Evolutionary conservation across 2,113 vertebrate species (phyloP), one percentile per base, ranked within the genome.

Genomic region (Raphicerus campestris): DNA sequence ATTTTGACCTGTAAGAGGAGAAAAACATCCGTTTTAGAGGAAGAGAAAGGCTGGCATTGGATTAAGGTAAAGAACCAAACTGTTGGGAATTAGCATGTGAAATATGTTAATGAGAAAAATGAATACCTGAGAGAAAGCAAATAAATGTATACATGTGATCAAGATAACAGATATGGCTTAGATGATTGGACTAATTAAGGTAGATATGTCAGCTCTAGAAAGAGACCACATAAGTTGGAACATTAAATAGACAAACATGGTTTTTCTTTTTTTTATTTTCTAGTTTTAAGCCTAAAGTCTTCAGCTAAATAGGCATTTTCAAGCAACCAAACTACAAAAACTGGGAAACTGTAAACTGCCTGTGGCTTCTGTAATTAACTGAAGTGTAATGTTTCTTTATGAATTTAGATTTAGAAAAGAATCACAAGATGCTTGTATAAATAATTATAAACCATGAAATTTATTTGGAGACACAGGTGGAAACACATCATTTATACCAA

Each of bases 331-430:
- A 87, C 9, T 77, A 20, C 26, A 75, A 84, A 86, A 39, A 66
- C 91, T 87, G 35, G 20, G 32, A 61, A 42, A 77, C 24, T 75
- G 32, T 26, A 39, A 28, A 75, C 2, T n/a, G 7, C 49, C 35
- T 87, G 11, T 75, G 47, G 2, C 42, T 87, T 97, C 47, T 26
- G 49, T 45, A 93, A 92, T 89, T 91, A 92, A 88, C 24, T 82
- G 45, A 2, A 94, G 11, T 56, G 6, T n/a, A 53, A 77, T 73
- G 16, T 86, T 56, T 49, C 26, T 89, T 85, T 63, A 93, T n/a
- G 4, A 94, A 87, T 81, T 96, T 30, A 88, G 7, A 91, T 96
- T 97, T 90, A 28, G 60, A 87, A 78, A 94, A 93, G 3, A 92
- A 81, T 73, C 30, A 56, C 39, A 94, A 22, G 16, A 19, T 42